Evolutionary conservation across 2,797 vertebrate species (phyloP).

Genomic region (Acridotheres tristis): DNA sequence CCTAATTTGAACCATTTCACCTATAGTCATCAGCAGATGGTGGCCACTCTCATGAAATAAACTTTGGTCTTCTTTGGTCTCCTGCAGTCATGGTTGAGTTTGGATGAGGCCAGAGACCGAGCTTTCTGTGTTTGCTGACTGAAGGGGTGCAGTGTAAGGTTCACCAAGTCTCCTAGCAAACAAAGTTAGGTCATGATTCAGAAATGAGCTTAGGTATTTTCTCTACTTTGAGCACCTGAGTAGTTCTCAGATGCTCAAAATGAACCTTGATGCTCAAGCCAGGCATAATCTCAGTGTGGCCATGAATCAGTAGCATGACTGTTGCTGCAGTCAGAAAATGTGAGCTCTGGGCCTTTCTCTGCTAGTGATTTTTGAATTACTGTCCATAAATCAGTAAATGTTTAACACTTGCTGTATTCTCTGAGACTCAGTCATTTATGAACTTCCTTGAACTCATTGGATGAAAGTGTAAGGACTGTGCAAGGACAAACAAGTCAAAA

Average conservation of each 20-base stretch:
- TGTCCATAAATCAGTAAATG: background rate
- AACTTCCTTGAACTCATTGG: background rate
- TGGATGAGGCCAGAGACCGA: background rate
- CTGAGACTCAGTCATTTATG: background rate
- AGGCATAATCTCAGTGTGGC: background rate
- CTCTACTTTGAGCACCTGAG: background rate
- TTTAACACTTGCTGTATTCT: background rate
- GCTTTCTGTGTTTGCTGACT: background rate
- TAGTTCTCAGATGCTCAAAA: background rate
- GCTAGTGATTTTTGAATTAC: background rate
- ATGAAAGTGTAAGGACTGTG: background rate
- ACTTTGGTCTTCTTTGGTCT: background rate
- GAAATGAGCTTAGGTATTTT: background rate
- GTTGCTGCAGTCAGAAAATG: background rate
- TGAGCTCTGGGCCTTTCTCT: background rate
- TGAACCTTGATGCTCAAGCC: background rate
- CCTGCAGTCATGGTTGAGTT: background rate
- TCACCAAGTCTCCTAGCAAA: background rate
- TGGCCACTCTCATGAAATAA: background rate
- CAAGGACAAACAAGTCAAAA: background rate
- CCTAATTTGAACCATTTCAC: background rate
- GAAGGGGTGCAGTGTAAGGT: background rate
- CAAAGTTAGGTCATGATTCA: background rate
- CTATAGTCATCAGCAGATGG: background rate
- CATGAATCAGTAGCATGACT: background rate